Evolutionary conservation across 2,797 vertebrate species (phyloP).

Genomic region (Scolopax bukidnonensis): DNA sequence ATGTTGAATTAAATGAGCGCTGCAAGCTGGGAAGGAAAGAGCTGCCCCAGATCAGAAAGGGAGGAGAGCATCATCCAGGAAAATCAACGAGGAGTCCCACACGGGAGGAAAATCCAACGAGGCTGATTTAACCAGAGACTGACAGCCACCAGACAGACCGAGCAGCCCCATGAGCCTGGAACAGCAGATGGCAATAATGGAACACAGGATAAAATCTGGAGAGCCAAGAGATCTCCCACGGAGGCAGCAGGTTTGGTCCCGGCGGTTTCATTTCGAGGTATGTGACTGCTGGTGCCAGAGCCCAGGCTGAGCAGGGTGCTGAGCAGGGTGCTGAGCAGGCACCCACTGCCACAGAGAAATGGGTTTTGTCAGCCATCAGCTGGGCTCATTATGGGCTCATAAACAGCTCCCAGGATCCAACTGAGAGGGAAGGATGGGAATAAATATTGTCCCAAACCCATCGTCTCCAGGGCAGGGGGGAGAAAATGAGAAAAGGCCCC

Average conservation of each 20-base stretch:
- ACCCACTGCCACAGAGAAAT: not conserved
- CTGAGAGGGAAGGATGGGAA: not conserved
- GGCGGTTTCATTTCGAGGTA: not conserved
- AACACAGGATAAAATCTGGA: not conserved
- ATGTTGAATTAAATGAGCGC: not conserved
- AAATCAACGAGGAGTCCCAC: not conserved
- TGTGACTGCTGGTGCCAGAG: fast-evolving
- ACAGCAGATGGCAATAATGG: slow-evolving; percentile 45
- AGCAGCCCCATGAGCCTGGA: not conserved
- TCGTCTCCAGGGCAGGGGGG: fast-evolving
- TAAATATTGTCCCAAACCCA: not conserved
- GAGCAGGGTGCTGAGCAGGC: not conserved
- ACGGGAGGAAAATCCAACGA: not conserved
- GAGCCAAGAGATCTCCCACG: not conserved
- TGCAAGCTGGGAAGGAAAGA: not conserved
- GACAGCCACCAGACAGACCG: not conserved
- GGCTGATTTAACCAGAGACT: not conserved
- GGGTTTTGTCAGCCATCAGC: not conserved
- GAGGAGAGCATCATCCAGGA: not conserved
- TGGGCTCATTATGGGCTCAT: not conserved
- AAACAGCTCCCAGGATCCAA: not conserved
- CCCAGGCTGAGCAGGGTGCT: not conserved
- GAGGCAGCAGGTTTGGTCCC: not conserved
- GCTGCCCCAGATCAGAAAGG: not conserved
- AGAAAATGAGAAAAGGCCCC: not conserved